A percentile compares a stretch with the other conserved stretches of the same genome.
These are phyloP conservation scores for Meghimatium bilineatum DNA, from an alignment of 2,888 invertebrate genomes.

Conservation along the genomic window DNA sequence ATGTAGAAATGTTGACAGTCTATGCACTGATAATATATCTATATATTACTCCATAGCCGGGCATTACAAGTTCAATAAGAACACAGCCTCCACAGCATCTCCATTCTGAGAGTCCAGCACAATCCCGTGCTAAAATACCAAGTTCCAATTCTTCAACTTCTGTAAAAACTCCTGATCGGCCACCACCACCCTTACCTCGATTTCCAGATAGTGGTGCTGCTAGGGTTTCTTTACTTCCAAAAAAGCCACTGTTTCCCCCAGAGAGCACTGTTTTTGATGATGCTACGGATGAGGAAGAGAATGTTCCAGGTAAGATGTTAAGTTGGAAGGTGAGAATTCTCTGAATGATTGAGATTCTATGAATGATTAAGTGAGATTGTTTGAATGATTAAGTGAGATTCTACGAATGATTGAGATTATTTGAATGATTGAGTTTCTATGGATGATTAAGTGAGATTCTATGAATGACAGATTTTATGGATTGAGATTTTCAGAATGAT, in stretches of 20 bases:
- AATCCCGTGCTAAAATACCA: background rate
- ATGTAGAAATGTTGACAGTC: too few species aligned
- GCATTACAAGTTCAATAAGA: background rate
- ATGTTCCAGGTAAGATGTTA: background rate
- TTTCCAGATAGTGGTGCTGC: background rate
- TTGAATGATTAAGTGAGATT: too few species aligned
- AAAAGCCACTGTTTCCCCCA: too few species aligned
- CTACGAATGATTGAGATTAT: too few species aligned
- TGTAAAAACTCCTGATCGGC: slow-evolving; percentile 14
- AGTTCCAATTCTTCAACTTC: background rate
- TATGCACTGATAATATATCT: too few species aligned
- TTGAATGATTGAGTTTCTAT: too few species aligned
- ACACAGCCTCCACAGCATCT: background rate
- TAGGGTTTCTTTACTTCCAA: background rate
- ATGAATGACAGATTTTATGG: too few species aligned
- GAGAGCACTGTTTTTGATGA: background rate
- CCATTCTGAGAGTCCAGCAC: background rate
- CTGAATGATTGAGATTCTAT: too few species aligned
- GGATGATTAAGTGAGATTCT: too few species aligned
- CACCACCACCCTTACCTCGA: slow-evolving; percentile 21
- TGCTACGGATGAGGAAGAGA: background rate
- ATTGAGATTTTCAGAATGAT: too few species aligned
- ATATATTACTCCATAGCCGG: background rate
- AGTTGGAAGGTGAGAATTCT: too few species aligned
- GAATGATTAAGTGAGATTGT: too few species aligned